phyloP scores from a whole-genome alignment of 2,113 vertebrate genomes.

The Tragelaphus scriptus region DNA sequence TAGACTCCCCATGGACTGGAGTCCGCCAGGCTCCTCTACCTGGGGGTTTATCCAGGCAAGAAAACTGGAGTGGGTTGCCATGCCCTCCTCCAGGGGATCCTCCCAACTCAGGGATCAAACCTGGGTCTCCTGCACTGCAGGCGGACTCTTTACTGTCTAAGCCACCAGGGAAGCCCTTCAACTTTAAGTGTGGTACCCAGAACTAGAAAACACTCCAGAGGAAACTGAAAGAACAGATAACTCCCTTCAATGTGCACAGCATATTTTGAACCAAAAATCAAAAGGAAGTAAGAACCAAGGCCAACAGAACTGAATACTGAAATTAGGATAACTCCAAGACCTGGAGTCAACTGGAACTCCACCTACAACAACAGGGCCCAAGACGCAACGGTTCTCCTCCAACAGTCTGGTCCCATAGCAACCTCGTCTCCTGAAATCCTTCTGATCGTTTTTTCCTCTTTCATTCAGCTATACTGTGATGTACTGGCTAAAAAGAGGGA shows the following conservation, averaged over 20 bases:
- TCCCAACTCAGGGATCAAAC: background rate
- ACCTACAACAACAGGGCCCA: background rate
- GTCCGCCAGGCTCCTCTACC: background rate
- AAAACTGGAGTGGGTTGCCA: background rate
- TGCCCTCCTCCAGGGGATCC: background rate
- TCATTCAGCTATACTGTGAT: background rate
- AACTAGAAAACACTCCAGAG: background rate
- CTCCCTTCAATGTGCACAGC: background rate
- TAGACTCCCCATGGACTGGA: background rate
- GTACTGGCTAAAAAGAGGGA: background rate
- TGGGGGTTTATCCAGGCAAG: background rate
- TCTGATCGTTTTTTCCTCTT: too few species aligned
- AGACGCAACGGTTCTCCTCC: background rate
- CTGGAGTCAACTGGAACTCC: background rate
- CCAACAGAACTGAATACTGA: background rate
- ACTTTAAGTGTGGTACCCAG: background rate
- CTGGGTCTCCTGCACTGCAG: background rate
- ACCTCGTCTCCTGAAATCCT: background rate
- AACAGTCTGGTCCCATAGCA: accelerated
- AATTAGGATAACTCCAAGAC: background rate
- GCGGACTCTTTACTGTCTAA: background rate
- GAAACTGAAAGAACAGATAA: background rate
- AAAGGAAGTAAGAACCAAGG: background rate
- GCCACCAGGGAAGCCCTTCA: background rate
- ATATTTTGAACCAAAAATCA: background rate